A percentile compares a stretch with the other conserved stretches of the same genome.
These are phyloP conservation scores for Andrena haemorrhoa DNA, from an alignment of 2,888 invertebrate species.

Conservation along the genomic window DNA sequence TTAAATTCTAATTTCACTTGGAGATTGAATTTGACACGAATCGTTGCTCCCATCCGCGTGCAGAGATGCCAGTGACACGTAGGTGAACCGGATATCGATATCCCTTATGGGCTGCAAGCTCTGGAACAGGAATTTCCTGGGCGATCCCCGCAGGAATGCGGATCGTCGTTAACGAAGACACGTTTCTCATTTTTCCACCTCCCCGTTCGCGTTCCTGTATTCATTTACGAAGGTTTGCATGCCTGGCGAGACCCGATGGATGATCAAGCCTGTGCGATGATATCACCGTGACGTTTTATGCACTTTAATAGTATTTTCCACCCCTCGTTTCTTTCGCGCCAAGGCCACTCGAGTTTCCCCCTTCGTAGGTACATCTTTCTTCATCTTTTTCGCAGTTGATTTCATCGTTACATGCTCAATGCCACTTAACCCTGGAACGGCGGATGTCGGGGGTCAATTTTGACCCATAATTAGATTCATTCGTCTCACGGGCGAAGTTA, in stretches of 20 bases:
- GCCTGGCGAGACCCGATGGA: slow-evolving; percentile 54
- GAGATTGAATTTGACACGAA: slow-evolving; percentile 50
- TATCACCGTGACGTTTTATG: slow-evolving; percentile 23
- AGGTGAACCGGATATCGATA: slow-evolving; percentile 71
- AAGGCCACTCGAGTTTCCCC: neutral
- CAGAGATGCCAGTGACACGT: slow-evolving; percentile 60
- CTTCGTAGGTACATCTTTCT: neutral
- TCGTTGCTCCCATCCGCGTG: slow-evolving; percentile 26
- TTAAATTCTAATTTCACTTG: slow-evolving; percentile 12
- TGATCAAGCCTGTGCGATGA: slow-evolving; percentile 45
- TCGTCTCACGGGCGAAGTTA: too few species aligned
- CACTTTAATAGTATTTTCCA: slow-evolving; percentile 19
- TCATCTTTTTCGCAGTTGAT: neutral
- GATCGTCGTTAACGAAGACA: slow-evolving; percentile 74
- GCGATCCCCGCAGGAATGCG: slow-evolving; percentile 72
- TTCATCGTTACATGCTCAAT: neutral
- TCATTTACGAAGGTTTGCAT: slow-evolving; percentile 65
- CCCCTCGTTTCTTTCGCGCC: neutral
- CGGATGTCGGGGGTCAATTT: too few species aligned
- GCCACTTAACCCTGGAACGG: neutral
- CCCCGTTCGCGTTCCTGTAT: slow-evolving; percentile 51
- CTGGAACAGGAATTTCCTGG: slow-evolving; percentile 70
- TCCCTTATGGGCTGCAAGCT: slow-evolving; percentile 54
- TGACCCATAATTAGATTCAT: too few species aligned
- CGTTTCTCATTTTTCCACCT: slow-evolving; percentile 60